Percentiles rank a stretch among this genome's conserved stretches.
phyloP scores from a whole-genome alignment of 2,797 vertebrate genomes.

The Mico argentatus region DNA sequence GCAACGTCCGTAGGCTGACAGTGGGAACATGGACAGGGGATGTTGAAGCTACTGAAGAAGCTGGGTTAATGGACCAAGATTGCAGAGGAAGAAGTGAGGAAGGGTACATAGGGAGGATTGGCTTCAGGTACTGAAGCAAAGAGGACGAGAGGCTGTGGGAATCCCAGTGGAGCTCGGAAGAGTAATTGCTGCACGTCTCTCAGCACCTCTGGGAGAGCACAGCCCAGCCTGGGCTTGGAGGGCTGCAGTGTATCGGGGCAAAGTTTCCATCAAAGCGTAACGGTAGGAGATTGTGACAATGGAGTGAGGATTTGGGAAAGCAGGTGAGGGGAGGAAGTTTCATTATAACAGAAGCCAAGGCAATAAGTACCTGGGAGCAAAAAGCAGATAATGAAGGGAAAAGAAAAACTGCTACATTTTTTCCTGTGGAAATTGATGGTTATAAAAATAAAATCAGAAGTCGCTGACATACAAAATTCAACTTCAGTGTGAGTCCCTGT shows the following conservation, averaged over 20 bases:
- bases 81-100: not conserved
- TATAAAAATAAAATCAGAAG: slow-evolving; percentile 20
- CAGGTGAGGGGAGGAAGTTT: not conserved
- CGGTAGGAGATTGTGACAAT: not conserved
- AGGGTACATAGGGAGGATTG: accelerated
- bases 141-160: no score
- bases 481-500: not conserved
- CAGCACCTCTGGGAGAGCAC: not conserved
- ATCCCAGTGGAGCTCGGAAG: not conserved
- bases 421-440: not conserved
- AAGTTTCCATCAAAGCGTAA: not conserved
- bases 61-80: not conserved
- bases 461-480: not conserved
- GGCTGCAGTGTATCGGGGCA: accelerated
- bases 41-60: not conserved
- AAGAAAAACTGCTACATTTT: not conserved
- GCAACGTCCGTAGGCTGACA: not conserved
- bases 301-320: not conserved
- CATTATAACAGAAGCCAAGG: not conserved
- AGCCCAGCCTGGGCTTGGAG: not conserved
- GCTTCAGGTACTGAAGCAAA: not conserved
- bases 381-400: not conserved
- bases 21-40: not conserved
- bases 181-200: accelerated
- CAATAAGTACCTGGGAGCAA: not conserved